These are phyloP conservation scores for Scopus umbretta DNA, from an alignment of 2,113 vertebrate genomes.

Conservation along the genomic window DNA sequence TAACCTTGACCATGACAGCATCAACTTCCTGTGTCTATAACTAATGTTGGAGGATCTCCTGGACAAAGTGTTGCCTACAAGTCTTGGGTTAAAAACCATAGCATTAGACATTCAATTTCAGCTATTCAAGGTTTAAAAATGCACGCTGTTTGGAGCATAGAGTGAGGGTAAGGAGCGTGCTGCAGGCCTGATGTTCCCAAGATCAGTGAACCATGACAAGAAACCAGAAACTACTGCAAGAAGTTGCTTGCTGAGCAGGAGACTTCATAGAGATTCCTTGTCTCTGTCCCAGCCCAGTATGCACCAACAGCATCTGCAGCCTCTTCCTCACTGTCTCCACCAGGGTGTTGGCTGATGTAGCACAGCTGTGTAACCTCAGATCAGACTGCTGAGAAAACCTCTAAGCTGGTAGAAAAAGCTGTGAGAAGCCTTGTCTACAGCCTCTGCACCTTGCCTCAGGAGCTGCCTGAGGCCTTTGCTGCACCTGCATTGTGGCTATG, in stretches of 20 bases:
- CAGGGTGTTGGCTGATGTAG: fast-evolving
- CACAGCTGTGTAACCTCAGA: too few relatives aligned
- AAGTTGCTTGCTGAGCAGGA: not conserved
- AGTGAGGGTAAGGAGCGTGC: not conserved
- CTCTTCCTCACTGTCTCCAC: not conserved
- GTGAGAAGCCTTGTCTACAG: not conserved
- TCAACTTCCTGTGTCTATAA: not conserved
- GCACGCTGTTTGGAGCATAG: not conserved
- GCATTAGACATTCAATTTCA: not conserved
- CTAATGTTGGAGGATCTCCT: not conserved
- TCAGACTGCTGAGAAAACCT: not conserved
- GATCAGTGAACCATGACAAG: not conserved
- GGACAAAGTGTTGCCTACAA: not conserved
- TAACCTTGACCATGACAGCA: not conserved
- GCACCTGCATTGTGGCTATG: not conserved
- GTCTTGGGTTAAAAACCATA: not conserved
- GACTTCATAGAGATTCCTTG: not conserved
- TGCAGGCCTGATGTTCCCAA: not conserved
- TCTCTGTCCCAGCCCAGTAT: not conserved
- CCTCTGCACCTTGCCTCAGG: not conserved
- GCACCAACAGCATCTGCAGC: fast-evolving
- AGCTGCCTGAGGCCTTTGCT: not conserved
- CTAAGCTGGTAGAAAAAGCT: not conserved
- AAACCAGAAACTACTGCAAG: not conserved
- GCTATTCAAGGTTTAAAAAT: not conserved